Evolutionary conservation across 1,140 invertebrate genomes (phyloP).

Genomic region (Protaetia brevitarsis): DNA sequence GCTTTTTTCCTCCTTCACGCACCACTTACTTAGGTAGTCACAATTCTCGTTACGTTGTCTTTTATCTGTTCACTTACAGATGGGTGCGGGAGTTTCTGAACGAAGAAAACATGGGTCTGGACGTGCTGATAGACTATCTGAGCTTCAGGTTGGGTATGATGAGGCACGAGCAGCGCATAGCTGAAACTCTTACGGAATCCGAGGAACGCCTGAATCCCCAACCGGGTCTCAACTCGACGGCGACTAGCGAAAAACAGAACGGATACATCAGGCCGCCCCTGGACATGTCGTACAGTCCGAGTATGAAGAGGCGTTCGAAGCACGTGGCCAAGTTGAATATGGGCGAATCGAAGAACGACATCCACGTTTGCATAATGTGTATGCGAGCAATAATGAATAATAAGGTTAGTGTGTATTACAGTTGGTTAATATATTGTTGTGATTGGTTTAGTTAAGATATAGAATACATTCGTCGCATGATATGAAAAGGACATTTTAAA

Average conservation of each 20-base stretch:
- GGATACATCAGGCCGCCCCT: conserved; percentile 60
- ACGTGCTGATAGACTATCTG: conserved; percentile 95
- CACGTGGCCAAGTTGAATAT: conserved; percentile 91
- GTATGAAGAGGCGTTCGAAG: conserved; percentile 70
- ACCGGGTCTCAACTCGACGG: conserved; percentile 26
- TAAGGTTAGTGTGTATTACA: conserved; percentile 64
- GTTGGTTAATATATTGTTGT: too few relatives aligned
- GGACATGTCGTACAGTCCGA: conserved; percentile 61
- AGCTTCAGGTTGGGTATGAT: conserved; percentile 91
- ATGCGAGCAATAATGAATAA: conserved; percentile 99
- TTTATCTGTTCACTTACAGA: conserved; percentile 51
- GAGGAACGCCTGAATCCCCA: conserved; percentile 59
- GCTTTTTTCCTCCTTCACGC: not conserved
- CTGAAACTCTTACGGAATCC: conserved; percentile 68
- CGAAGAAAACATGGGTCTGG: conserved; percentile 92
- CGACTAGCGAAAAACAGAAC: conserved; percentile 47
- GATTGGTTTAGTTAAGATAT: too few relatives aligned
- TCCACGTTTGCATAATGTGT: conserved; percentile 99
- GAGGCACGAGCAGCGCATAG: conserved; percentile 77
- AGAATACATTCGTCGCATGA: too few relatives aligned
- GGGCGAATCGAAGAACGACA: conserved; percentile 97
- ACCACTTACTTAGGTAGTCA: not conserved
- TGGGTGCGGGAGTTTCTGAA: conserved; percentile 98
- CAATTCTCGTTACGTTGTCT: not conserved
- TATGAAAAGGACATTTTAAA: too few relatives aligned